Conservation (phyloP, 2,888 invertebrate species). For the Cheilosia scutellata region DNA sequence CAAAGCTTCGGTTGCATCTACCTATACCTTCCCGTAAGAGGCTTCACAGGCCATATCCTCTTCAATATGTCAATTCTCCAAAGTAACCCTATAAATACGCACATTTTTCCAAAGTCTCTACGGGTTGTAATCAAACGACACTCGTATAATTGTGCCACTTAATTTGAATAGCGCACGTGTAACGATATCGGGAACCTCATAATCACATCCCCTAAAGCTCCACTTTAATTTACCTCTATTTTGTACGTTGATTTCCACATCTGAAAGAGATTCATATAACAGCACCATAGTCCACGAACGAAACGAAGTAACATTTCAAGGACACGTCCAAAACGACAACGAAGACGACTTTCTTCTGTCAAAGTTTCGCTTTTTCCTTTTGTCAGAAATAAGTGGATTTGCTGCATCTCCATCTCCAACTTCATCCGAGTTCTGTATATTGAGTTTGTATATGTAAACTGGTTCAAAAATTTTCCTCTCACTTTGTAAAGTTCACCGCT, state of each 20-base stretch:
- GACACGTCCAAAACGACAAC: slow-evolving; percentile 39
- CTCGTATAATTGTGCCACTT: too few relatives aligned
- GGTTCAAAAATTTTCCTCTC: slow-evolving; percentile 70
- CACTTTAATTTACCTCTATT: too few relatives aligned
- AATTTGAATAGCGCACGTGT: too few relatives aligned
- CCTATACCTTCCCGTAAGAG: too few relatives aligned
- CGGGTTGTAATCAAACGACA: too few relatives aligned
- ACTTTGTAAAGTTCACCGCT: slow-evolving; percentile 55
- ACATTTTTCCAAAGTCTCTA: too few relatives aligned
- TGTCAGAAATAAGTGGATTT: slow-evolving; percentile 34
- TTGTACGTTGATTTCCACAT: not conserved
- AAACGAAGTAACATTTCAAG: slow-evolving; percentile 42
- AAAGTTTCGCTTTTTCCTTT: slow-evolving; percentile 45
- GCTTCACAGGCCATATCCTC: too few relatives aligned
- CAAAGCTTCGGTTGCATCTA: too few relatives aligned
- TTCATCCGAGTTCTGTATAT: not conserved
- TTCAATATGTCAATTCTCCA: too few relatives aligned
- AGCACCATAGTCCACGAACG: not conserved
- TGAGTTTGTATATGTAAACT: slow-evolving; percentile 34
- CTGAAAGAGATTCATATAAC: not conserved
- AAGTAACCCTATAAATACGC: too few relatives aligned
- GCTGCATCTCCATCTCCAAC: not conserved
- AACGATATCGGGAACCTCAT: too few relatives aligned
- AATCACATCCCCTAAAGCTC: too few relatives aligned
- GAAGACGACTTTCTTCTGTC: slow-evolving; percentile 46